phyloP scores from a whole-genome alignment of 2,888 invertebrate species.

The Mellilla xanthometata region DNA sequence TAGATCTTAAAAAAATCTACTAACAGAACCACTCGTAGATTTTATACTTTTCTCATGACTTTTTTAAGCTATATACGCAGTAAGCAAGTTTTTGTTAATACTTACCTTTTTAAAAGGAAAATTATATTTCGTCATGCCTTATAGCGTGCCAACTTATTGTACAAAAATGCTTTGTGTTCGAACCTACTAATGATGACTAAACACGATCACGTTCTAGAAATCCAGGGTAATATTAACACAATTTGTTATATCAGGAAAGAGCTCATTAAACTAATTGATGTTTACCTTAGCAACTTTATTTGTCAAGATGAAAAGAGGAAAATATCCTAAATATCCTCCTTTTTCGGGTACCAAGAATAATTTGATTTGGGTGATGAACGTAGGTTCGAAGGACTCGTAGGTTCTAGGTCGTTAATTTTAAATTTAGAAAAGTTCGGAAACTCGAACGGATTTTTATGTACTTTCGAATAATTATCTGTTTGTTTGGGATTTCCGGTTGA shows the following conservation, averaged over 20 bases:
- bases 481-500: conserved; percentile 41
- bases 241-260: conserved; percentile 46
- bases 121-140: conserved; percentile 39
- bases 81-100: conserved; percentile 8
- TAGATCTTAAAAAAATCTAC: too few species aligned
- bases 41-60: not conserved
- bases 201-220: conserved; percentile 34
- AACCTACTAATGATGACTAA: conserved; percentile 41
- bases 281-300: conserved; percentile 58
- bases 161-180: conserved; percentile 20
- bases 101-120: conserved; percentile 23
- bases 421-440: conserved; percentile 61
- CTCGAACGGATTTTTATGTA: conserved; percentile 67
- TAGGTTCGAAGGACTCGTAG: conserved; percentile 37
- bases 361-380: conserved; percentile 69
- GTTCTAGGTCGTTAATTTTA: conserved; percentile 74
- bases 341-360: conserved; percentile 70
- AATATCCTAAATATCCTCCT: conserved; percentile 65
- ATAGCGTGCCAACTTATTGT: conserved; percentile 20
- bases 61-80: conserved; percentile 8
- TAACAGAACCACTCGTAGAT: too few species aligned
- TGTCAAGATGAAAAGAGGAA: conserved; percentile 62
- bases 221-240: conserved; percentile 35
- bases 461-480: conserved; percentile 55
- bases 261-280: conserved; percentile 62